Evolutionary conservation across 2,797 vertebrate genomes (phyloP).

Genomic region (Liparis tanakae): DNA sequence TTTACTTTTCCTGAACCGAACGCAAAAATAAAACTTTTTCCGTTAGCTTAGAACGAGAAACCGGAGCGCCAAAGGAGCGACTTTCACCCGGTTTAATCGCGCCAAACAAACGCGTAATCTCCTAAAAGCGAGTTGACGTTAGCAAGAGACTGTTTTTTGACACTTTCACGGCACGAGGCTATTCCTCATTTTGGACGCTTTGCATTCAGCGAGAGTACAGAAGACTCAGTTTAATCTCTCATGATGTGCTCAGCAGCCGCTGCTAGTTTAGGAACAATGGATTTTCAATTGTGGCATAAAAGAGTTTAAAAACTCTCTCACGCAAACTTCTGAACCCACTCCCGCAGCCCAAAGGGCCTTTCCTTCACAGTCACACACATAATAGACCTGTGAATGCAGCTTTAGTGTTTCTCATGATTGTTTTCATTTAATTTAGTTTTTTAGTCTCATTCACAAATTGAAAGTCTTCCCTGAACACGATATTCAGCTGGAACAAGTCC

Average conservation of each 20-base stretch:
- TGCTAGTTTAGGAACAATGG: neutral
- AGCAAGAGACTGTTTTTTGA: neutral
- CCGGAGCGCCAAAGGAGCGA: too few relatives aligned
- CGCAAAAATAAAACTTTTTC: neutral
- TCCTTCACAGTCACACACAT: neutral
- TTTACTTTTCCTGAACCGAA: neutral
- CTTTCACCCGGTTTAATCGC: neutral
- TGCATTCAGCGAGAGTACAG: neutral
- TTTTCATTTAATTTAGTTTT: too few relatives aligned
- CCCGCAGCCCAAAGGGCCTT: neutral
- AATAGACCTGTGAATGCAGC: neutral
- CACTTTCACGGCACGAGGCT: neutral
- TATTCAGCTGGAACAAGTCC: neutral
- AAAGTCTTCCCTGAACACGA: too few relatives aligned
- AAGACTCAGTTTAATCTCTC: neutral
- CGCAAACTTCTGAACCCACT: neutral
- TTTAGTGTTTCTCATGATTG: too few relatives aligned
- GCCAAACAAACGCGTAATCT: neutral
- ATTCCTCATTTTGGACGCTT: neutral
- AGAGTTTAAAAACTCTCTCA: neutral
- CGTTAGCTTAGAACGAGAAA: neutral
- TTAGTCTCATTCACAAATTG: too few relatives aligned
- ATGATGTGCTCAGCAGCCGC: neutral
- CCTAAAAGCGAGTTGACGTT: neutral
- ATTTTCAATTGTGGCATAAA: neutral